These are phyloP conservation scores for Melikaiella ostensackeni DNA, from an alignment of 2,888 invertebrate species.

Conservation along the genomic window DNA sequence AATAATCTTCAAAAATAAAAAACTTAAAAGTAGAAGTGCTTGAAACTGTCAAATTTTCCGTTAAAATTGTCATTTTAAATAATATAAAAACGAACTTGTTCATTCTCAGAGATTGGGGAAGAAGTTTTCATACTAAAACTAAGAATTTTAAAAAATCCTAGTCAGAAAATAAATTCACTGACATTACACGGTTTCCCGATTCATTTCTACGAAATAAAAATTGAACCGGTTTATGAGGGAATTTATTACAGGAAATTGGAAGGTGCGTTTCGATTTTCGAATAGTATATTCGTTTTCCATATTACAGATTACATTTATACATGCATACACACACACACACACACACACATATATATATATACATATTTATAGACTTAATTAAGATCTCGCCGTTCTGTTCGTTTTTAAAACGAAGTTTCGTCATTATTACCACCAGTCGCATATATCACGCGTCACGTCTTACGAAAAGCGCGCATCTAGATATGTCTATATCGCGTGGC, in stretches of 20 bases:
- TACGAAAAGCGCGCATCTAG: constrained; percentile 20
- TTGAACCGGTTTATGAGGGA: neutral
- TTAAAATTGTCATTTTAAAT: no score
- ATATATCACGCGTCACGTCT: constrained; percentile 1
- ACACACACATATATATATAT: constrained; percentile 58
- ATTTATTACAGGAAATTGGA: neutral
- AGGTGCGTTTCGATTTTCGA: neutral
- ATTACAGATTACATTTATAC: constrained; percentile 61
- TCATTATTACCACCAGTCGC: constrained; percentile 13
- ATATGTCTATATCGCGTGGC: constrained; percentile 4
- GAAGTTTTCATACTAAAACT: no score
- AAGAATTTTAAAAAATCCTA: no score
- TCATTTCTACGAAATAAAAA: neutral
- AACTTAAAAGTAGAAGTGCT: no score
- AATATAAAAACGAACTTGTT: no score
- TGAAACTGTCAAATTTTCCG: no score
- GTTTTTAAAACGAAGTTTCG: constrained; percentile 14
- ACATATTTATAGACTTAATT: constrained; percentile 47
- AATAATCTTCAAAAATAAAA: no score
- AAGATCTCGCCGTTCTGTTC: constrained; percentile 13
- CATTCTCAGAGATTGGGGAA: no score
- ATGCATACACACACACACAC: constrained; percentile 66
- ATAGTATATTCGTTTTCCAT: constrained; percentile 51
- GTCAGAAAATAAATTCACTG: no score
- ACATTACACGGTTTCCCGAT: no score